phyloP scores from a whole-genome alignment of 2,113 vertebrate species.

The Nothocercus julius region DNA sequence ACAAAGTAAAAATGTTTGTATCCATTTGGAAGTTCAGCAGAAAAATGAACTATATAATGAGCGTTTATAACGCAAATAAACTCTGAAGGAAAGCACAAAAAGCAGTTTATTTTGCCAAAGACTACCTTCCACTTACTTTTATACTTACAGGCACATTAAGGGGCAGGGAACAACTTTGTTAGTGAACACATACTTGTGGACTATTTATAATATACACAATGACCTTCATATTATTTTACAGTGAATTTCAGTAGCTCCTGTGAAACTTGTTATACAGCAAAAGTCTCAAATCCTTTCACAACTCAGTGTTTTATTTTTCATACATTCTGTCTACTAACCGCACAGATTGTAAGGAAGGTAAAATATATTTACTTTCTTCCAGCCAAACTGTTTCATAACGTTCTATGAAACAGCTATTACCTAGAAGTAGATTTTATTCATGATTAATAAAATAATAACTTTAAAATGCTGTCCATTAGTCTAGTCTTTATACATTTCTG shows the following conservation, averaged over 20 bases:
- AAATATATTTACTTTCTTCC: background rate
- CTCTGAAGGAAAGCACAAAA: background rate
- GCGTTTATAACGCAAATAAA: background rate
- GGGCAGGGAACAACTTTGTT: background rate
- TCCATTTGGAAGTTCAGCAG: background rate
- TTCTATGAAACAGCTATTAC: background rate
- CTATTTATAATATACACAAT: background rate
- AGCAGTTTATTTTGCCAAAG: background rate
- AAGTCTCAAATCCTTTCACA: background rate
- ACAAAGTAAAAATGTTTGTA: background rate
- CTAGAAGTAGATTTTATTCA: background rate
- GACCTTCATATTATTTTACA: background rate
- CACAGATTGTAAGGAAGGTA: background rate
- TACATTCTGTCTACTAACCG: background rate
- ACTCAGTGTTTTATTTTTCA: background rate
- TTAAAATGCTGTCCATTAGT: background rate
- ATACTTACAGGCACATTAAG: background rate
- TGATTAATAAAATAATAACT: background rate
- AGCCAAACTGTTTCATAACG: background rate
- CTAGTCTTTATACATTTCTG: background rate
- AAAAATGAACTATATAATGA: background rate
- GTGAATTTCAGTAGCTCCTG: background rate
- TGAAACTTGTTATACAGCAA: background rate
- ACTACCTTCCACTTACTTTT: background rate
- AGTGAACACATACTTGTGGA: background rate